Evolutionary conservation across 2,797 vertebrate species (phyloP).

Genomic region (Octomys mimax): DNA sequence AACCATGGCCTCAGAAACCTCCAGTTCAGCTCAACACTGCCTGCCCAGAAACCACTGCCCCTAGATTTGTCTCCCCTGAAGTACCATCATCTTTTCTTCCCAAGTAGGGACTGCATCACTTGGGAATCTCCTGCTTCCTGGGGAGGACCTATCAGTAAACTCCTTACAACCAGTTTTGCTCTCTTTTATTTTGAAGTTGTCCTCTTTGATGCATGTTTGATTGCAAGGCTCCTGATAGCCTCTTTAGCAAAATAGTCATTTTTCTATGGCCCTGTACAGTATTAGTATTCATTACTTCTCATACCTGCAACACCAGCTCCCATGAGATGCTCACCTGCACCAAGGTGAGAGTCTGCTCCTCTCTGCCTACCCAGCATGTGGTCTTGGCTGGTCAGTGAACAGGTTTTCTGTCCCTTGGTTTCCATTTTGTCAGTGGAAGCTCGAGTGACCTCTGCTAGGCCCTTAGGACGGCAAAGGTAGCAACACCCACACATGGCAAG

Average conservation of each 20-base stretch:
- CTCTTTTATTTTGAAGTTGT: neutral
- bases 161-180: neutral
- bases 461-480: neutral
- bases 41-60: neutral
- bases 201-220: neutral
- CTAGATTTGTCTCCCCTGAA: neutral
- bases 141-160: neutral
- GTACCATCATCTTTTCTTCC: neutral
- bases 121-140: neutral
- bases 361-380: neutral
- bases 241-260: slow-evolving; percentile 15
- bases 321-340: neutral
- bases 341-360: neutral
- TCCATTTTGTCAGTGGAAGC: neutral
- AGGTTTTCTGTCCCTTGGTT: neutral
- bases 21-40: neutral
- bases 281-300: neutral
- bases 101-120: neutral
- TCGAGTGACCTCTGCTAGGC: neutral
- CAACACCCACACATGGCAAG: neutral
- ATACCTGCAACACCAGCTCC: fast-evolving
- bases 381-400: neutral
- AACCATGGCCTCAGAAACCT: neutral
- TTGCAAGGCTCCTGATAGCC: neutral
- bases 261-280: neutral